phyloP scores from a whole-genome alignment of 2,797 vertebrate genomes.

The Phrynocephalus forsythii region DNA sequence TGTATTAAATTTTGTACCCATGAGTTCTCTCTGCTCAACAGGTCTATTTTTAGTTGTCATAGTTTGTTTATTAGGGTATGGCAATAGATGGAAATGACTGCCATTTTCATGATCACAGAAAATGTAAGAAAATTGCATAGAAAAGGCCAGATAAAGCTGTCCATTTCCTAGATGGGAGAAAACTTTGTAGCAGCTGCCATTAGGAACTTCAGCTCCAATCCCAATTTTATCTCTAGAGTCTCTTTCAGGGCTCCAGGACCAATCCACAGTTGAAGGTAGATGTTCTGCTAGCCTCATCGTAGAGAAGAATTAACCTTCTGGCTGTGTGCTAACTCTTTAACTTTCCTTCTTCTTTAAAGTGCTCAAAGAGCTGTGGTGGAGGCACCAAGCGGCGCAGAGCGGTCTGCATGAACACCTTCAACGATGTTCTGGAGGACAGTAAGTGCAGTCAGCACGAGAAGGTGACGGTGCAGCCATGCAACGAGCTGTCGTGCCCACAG shows the following conservation, averaged over 20 bases:
- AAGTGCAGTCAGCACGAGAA: conserved; percentile 94
- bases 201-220: neutral
- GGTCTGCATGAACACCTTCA: conserved; percentile 87
- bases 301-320: neutral
- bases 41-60: neutral
- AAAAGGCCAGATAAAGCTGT: too few relatives aligned
- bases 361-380: conserved; percentile 93
- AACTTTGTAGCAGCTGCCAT: neutral
- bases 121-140: too few relatives aligned
- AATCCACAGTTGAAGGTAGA: neutral
- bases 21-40: neutral
- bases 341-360: conserved; percentile 76
- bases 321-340: fast-evolving
- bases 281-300: neutral
- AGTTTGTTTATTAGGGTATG: neutral
- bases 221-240: neutral
- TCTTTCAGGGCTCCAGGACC: neutral
- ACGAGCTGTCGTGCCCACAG: conserved; percentile 91
- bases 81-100: neutral
- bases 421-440: conserved; percentile 86
- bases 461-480: conserved; percentile 88
- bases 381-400: conserved; percentile 89
- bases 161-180: neutral
- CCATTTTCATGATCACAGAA: neutral
- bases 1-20: neutral